Conservation (phyloP, 2,888 invertebrate genomes). For the Nasonovia ribisnigri region DNA sequence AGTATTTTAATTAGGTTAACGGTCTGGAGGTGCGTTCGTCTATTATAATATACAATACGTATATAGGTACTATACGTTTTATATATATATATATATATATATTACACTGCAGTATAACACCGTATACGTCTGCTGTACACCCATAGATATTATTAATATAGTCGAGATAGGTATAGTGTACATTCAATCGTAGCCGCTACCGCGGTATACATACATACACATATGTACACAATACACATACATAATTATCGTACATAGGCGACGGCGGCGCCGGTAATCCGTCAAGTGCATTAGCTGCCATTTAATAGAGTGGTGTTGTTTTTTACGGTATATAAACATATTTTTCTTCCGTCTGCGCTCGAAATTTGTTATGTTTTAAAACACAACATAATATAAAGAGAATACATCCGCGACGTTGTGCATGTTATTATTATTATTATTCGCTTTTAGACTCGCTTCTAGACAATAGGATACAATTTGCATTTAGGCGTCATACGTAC, state of each 20-base stretch:
- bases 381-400: background rate
- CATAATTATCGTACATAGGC: background rate
- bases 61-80: background rate
- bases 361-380: background rate
- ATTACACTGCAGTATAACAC: background rate
- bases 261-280: background rate
- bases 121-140: background rate
- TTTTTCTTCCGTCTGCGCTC: background rate
- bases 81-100: background rate
- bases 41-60: background rate
- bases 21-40: background rate
- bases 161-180: background rate
- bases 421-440: background rate
- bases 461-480: slow-evolving; percentile 33
- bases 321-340: background rate
- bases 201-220: background rate
- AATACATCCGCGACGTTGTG: background rate
- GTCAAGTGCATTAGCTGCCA: background rate
- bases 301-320: background rate
- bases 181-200: background rate
- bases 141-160: background rate
- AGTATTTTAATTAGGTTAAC: slow-evolving; percentile 2
- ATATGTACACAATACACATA: background rate
- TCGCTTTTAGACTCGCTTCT: background rate
- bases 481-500: background rate